Evolutionary conservation across 2,797 vertebrate species (phyloP).

Genomic region (Anabacerthia variegaticeps): DNA sequence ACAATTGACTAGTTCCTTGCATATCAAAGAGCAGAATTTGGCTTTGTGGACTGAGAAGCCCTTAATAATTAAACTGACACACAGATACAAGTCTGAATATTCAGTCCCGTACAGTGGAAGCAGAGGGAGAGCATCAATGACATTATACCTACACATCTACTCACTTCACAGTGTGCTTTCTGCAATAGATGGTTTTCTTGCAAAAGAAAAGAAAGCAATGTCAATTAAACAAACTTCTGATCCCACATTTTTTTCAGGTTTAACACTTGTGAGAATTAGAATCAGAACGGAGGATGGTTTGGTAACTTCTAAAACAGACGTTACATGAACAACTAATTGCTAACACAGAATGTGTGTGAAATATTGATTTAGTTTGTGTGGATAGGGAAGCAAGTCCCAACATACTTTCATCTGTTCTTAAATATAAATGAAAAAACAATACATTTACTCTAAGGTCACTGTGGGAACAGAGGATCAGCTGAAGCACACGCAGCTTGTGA

Average conservation of each 20-base stretch:
- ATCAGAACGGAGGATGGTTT: neutral
- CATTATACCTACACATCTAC: neutral
- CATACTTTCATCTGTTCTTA: constrained; percentile 71
- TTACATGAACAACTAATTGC: constrained; percentile 32
- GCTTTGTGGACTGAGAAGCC: neutral
- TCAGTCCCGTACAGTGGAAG: neutral
- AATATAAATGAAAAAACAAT: constrained; percentile 73
- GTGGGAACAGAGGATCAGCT: constrained; percentile 44
- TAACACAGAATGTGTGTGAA: constrained; percentile 32
- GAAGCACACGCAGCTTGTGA: constrained; percentile 19
- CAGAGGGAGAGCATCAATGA: neutral
- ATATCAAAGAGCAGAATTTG: neutral
- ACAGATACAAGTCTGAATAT: neutral
- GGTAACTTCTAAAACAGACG: neutral
- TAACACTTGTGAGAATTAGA: neutral
- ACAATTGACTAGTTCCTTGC: neutral
- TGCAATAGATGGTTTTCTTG: neutral
- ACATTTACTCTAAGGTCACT: constrained; percentile 63
- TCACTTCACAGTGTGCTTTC: neutral
- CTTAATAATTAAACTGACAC: constrained; percentile 17
- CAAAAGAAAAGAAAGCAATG: neutral
- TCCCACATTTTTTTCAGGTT: neutral
- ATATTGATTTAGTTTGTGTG: constrained; percentile 47
- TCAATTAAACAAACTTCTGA: constrained; percentile 9
- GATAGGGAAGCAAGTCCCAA: constrained; percentile 35